Conservation (phyloP, 2,888 invertebrate genomes). For the Phragmatobia fuliginosa region DNA sequence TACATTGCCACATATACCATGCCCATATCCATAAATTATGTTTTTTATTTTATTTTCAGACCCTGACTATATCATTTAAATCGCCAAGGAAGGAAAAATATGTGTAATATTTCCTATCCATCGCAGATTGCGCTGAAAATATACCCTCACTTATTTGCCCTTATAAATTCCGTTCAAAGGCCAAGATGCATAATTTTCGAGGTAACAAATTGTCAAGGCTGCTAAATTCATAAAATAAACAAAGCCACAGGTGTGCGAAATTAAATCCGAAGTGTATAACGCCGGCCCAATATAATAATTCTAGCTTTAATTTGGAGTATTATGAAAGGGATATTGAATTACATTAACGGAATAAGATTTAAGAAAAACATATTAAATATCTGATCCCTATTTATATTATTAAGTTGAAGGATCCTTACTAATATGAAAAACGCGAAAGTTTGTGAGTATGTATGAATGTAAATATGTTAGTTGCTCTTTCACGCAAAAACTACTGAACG, state of each 20-base stretch:
- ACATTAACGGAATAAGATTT: slow-evolving; percentile 17
- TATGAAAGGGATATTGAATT: slow-evolving; percentile 38
- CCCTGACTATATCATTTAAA: not conserved
- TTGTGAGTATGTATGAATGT: too few relatives aligned
- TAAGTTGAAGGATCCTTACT: not conserved
- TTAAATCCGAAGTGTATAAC: slow-evolving; percentile 67
- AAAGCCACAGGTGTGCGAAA: slow-evolving; percentile 78
- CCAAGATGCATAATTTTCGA: slow-evolving; percentile 52
- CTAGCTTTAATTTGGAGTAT: slow-evolving; percentile 62
- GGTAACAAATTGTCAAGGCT: slow-evolving; percentile 58
- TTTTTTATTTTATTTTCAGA: too few relatives aligned
- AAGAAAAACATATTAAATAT: not conserved
- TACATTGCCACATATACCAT: too few relatives aligned
- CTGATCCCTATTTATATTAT: not conserved
- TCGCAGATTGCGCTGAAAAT: slow-evolving; percentile 39
- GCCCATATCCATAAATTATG: too few relatives aligned
- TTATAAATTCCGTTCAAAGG: slow-evolving; percentile 36
- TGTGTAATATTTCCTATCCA: slow-evolving; percentile 18
- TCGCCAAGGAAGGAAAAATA: slow-evolving; percentile 9
- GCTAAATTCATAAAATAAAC: slow-evolving; percentile 72
- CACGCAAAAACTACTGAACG: too few relatives aligned
- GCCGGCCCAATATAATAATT: slow-evolving; percentile 68
- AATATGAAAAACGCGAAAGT: too few relatives aligned
- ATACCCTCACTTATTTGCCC: slow-evolving; percentile 29
- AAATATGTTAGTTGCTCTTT: too few relatives aligned